These are phyloP conservation scores for Sipha flava DNA, from an alignment of 1,140 invertebrate genomes.

Conservation along the genomic window DNA sequence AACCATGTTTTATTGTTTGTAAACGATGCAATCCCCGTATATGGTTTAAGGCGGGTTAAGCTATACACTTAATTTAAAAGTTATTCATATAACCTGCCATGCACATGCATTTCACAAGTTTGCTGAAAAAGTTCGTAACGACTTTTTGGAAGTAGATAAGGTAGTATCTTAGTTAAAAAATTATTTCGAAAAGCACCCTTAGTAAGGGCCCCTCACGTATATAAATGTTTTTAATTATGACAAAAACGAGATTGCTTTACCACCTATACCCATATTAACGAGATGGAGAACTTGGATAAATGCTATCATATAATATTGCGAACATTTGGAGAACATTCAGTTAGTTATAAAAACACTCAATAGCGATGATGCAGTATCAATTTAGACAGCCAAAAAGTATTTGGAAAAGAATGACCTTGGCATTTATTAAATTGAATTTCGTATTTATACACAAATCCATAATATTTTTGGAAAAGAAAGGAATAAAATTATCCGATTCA, in stretches of 20 bases:
- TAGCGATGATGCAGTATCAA: background rate
- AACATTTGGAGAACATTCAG: background rate
- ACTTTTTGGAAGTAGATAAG: background rate
- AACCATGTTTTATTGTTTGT: background rate
- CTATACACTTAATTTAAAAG: background rate
- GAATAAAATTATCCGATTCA: background rate
- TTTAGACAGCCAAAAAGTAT: background rate
- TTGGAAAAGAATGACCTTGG: background rate
- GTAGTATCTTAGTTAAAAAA: background rate
- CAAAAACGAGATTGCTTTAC: conserved; percentile 27
- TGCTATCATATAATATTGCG: conserved; percentile 26
- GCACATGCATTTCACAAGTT: background rate
- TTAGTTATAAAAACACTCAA: background rate
- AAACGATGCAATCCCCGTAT: background rate
- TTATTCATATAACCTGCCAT: background rate
- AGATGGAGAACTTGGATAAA: conserved; percentile 35
- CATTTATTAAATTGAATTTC: background rate
- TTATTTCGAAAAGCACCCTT: conserved; percentile 32
- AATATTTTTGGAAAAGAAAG: background rate
- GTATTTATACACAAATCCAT: background rate
- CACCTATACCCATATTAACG: conserved; percentile 29
- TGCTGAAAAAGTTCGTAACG: background rate
- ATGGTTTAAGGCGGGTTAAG: background rate
- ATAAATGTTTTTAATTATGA: conserved; percentile 2
- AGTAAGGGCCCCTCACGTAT: too few species aligned